Evolutionary conservation across 2,888 invertebrate species (phyloP), one percentile per base, ranked within the genome.

Genomic region (Drosophila buzzatii): DNA sequence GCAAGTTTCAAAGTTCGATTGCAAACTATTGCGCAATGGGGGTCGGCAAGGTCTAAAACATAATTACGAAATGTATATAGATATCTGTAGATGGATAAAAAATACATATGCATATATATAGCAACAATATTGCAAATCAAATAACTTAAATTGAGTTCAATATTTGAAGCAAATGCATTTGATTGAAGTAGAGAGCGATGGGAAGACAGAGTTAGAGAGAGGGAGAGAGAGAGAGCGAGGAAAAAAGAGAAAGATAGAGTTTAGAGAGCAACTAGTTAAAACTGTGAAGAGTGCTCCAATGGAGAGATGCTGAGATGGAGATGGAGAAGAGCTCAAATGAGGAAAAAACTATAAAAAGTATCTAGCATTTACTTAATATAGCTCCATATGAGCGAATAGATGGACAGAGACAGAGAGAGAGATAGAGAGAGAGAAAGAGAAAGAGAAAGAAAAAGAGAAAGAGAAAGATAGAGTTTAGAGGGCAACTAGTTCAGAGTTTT

Each of bases 1-100:
- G 51, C 33, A 71, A 76, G 58, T 65, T 69, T 63, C 58, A 78
- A 78, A 78, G 66, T 78, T 73, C 84, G 76, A 86, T 84, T 73
- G 73, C 45, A 67, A 85, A 85, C 83, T 80, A 72, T 61, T 62
- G 39, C 39, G 16, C 27, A 23, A 16, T 14, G 33, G 8, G 44
- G 7, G 42, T 27, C n/a, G 45, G 37, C n/a, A 37, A 20, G 1
- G 18, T 7, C 12, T 35, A 9, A 20, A 52, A 16, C 18, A 53
- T 53, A 53, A 37, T 20, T 53, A 37, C 35, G 23, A 23, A 9
- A 53, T 1, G 8, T 20, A 52, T 3, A 35, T 10, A 23, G 2
- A 20, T 37, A 52, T 12, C 2, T 51, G 14, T 20, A 20, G 1
- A 35, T 14, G 16, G 3, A 20, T 20, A 20, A 6, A 27, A 27